Base-by-base conservation (phyloP, 2,888 invertebrate species). In the Stegana nigrithorax region DNA sequence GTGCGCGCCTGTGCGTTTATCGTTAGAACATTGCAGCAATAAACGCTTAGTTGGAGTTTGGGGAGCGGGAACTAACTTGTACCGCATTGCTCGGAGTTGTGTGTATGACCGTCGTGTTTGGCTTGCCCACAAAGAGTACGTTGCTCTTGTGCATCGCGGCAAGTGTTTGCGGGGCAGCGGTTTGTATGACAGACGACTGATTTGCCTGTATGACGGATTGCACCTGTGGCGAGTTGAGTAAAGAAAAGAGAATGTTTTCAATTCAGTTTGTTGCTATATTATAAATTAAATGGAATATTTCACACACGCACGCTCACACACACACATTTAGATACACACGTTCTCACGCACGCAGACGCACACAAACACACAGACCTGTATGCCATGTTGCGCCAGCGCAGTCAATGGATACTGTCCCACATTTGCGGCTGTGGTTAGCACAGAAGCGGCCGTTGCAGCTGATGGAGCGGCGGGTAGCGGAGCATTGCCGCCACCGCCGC, bases 131-230 rank as follows among this genome's bases (percentile, higher is more conserved):
- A 85, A 95, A 91, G 85, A 95, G 93, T 73, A 96, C 93, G 88
- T 94, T 94, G 88, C 94, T 94, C 88, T 95, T 95, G 72, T 93
- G 90, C 85, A 95, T 88, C 84, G 91, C 70, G 72, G 63, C 90
- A 83, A 93, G 90, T 76, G 93, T 91, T 84, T 93, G 92, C 75
- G 93, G 89, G 71, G 95, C 93, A 70, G 95, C 94, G 68, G 95
- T 94, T 88, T 97, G 97, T 86, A 97, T 97, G 59, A 97, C 97
- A 72, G 96, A 96, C 84, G 96, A 96, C 85, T 96, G 96, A 86
- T 95, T 96, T 66, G 95, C 93, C 87, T 97, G 97, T 86, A 97
- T 97, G 69, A 97, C 97, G 78, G 96, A 95, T 87, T 97, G 96
- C 70, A 95, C 95, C 92, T 95, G 88, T 0, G 27, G 39, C 12